These are phyloP conservation scores for Agonopterix alstromeriana DNA, from an alignment of 2,888 invertebrate genomes.

Conservation along the genomic window DNA sequence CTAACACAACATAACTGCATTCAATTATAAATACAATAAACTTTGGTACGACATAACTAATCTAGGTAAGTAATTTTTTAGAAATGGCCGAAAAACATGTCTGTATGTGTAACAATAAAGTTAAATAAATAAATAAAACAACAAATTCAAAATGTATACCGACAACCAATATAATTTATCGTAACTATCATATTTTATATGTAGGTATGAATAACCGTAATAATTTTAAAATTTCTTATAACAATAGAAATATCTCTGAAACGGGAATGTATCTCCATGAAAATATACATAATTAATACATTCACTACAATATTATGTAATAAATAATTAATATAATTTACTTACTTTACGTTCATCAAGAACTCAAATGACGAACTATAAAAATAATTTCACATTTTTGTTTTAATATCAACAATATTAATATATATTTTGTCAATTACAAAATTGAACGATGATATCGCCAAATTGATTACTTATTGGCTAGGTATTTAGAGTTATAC, in stretches of 20 bases:
- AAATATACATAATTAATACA: conserved; percentile 17
- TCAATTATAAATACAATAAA: too few relatives aligned
- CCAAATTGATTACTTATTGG: conserved; percentile 5
- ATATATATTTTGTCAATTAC: conserved; percentile 17
- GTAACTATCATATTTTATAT: too few relatives aligned
- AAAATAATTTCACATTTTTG: conserved; percentile 27
- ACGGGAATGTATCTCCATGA: conserved; percentile 30
- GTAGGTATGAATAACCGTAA: not conserved
- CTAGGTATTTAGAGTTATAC: too few relatives aligned
- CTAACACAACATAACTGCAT: too few relatives aligned
- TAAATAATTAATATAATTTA: conserved; percentile 19
- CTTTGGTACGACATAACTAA: too few relatives aligned
- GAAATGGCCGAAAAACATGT: too few relatives aligned
- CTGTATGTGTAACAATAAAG: too few relatives aligned
- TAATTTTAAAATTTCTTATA: conserved; percentile 20
- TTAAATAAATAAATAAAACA: too few relatives aligned
- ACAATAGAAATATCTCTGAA: conserved; percentile 29
- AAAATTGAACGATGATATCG: conserved; percentile 21
- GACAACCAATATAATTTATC: too few relatives aligned
- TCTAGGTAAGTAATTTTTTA: too few relatives aligned
- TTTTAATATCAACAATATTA: conserved; percentile 15
- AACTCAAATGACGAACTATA: conserved; percentile 28
- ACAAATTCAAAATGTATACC: too few relatives aligned
- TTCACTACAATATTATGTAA: conserved; percentile 8
- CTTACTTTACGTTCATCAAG: conserved; percentile 21